Evolutionary conservation across 2,113 vertebrate genomes (phyloP), one percentile per base, ranked within the genome.

Genomic region (Rhinopithecus roxellana): DNA sequence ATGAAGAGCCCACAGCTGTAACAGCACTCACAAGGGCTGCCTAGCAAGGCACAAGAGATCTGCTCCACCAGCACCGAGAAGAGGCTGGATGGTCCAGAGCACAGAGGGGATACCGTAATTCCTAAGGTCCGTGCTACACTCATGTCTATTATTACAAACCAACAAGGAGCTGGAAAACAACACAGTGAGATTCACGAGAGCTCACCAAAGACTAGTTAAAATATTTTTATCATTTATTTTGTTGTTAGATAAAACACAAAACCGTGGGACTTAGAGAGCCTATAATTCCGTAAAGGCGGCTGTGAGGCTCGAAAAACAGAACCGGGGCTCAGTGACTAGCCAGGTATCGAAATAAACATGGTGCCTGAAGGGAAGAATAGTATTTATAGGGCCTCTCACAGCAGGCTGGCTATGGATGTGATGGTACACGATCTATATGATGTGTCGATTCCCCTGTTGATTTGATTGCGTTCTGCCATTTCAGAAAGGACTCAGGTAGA

Each of bases 401-500:
- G 61, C 38, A 32, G 0, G 2, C 59, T 5, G 38, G 10, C 43
- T 57, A 13, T 0, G 18, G 35, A 23, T 5, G 16, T 5, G 72
- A 43, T 0, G 5, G 25, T 9, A 18, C 6, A 0, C 0, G 27
- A 48, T 38, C 18, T 5, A 22, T 13, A 35, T 2, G 6, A 7
- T 4, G 14, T 16, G 20, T 59, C 27, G 22, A 67, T 77, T 43
- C 10, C 30, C 72, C 3, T 3, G 32, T 1, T 45, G 38, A n/a
- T 13, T 8, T 4, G n/a, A 59, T 2, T 6, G 50, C 1, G 17
- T 52, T 57, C 69, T 64, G 27, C 38, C 32, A 50, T 55, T 70
- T 78, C 59, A 79, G 81, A 40, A 80, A n/a, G 1, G 30, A 64
- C 8, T 55, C 22, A 13, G 23, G 75, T 52, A 61, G 55, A 40